Base-by-base conservation (phyloP, 2,113 vertebrate species). In the Larimichthys polyactis region DNA sequence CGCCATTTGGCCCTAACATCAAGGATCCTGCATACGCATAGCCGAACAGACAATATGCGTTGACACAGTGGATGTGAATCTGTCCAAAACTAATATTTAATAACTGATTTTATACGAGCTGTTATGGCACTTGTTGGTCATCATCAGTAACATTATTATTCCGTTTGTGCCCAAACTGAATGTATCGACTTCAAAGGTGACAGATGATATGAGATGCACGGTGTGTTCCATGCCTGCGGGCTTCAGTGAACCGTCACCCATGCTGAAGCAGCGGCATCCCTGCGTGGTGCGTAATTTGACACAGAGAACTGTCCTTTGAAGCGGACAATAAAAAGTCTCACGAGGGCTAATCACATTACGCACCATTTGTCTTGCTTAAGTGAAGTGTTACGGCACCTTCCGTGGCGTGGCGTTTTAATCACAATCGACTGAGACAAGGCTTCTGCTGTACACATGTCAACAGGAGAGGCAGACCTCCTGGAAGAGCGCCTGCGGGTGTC, bases 311-410 rank as follows among this genome's bases (percentile, higher is more conserved):
- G 55, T 59, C 83, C 90, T 94, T 93, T 92, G 91, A 93, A 92
- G 87, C 4, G 49, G 64, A 88, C 90, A 94, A 93, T 92, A 85
- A 94, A 94, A 91, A 78, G 86, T 65, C 91, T 87, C 80, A 89
- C 85, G 69, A n/a, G 89, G 80, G 27, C 92, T 89, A 92, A 94
- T 91, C 77, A 90, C 93, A 83, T 91, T 92, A 92, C 83, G 87
- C 83, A 71, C 93, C 92, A 66, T 95, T 94, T 96, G 94, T 93
- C 89, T 91, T 71, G 86, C 89, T 90, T 80, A 94, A 89, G 93
- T 93, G 79, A 83, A 89, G 90, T 94, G 91, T 93, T 84, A 82
- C 77, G 14, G 79, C 82, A 60, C 81, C 69, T 91, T 86, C 85
- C 81, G 80, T 7, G 14, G 20, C 11, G 27, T 27, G 4, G 55